Percentiles rank a stretch among this genome's conserved stretches.
phyloP scores from a whole-genome alignment of 2,797 vertebrate species.

The Peromyscus attwateri region DNA sequence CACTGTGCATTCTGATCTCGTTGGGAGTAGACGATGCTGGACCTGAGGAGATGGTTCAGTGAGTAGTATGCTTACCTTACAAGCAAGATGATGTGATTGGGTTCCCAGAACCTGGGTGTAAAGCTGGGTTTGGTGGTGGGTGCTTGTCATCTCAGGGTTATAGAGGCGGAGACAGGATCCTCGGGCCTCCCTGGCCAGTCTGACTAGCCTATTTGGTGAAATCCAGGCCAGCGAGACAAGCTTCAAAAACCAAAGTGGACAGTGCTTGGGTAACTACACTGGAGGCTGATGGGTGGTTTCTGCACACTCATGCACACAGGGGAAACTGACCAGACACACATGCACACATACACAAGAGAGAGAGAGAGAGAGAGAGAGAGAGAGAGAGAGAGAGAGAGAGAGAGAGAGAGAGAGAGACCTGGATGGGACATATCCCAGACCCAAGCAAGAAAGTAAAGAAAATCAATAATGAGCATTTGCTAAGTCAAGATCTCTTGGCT shows the following conservation, averaged over 20 bases:
- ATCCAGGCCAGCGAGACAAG: background rate
- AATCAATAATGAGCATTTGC: conserved; percentile 64
- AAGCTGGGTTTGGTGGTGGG: background rate
- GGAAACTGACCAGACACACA: background rate
- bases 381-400: background rate
- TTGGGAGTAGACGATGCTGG: background rate
- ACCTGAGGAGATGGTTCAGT: background rate
- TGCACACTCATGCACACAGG: background rate
- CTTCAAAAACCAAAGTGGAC: background rate
- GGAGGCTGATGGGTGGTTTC: background rate
- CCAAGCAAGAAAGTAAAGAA: conserved; percentile 61
- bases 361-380: background rate
- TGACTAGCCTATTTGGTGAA: background rate
- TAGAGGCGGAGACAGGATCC: background rate
- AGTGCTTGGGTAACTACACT: background rate
- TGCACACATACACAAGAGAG: background rate
- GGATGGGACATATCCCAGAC: conserved; percentile 55
- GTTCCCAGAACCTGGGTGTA: background rate
- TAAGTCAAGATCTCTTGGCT: conserved; percentile 65
- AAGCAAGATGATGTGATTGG: background rate
- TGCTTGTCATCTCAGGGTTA: background rate
- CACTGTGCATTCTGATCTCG: conserved; percentile 44
- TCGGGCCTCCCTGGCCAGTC: background rate
- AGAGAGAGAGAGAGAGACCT: background rate
- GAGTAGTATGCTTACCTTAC: background rate